A percentile compares a stretch with the other conserved stretches of the same genome.
These are phyloP conservation scores for Macrotis lagotis DNA, from an alignment of 2,113 vertebrate genomes.

Conservation along the genomic window DNA sequence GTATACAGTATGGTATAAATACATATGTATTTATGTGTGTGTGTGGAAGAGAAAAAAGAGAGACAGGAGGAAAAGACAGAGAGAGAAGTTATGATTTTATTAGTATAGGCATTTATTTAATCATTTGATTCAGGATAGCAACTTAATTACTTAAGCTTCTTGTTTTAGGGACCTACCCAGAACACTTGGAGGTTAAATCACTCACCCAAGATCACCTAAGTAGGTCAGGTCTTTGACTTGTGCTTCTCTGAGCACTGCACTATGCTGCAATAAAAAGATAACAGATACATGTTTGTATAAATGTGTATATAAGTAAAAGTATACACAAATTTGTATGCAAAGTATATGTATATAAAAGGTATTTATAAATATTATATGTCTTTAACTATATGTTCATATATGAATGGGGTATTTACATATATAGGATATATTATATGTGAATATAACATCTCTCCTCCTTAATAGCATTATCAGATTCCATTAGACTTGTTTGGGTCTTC, in stretches of 20 bases:
- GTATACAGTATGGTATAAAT: too few species aligned
- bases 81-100: not conserved
- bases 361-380: not conserved
- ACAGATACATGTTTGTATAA: not conserved
- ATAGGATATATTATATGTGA: not conserved
- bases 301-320: not conserved
- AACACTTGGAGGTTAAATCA: not conserved
- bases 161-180: not conserved
- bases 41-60: too few species aligned
- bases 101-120: not conserved
- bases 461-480: constrained; percentile 74
- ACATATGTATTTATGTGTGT: too few species aligned
- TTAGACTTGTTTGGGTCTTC: constrained; percentile 78
- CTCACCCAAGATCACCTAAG: not conserved
- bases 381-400: not conserved
- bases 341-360: not conserved
- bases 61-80: not conserved
- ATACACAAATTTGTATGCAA: not conserved
- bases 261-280: not conserved
- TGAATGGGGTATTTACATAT: not conserved
- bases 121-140: not conserved
- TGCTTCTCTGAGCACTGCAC: not conserved
- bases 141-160: not conserved
- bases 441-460: constrained; percentile 8
- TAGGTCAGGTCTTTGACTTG: not conserved